Evolutionary conservation across 2,888 invertebrate genomes (phyloP), one percentile per base, ranked within the genome.

Genomic region (Eupithecia vulgata): DNA sequence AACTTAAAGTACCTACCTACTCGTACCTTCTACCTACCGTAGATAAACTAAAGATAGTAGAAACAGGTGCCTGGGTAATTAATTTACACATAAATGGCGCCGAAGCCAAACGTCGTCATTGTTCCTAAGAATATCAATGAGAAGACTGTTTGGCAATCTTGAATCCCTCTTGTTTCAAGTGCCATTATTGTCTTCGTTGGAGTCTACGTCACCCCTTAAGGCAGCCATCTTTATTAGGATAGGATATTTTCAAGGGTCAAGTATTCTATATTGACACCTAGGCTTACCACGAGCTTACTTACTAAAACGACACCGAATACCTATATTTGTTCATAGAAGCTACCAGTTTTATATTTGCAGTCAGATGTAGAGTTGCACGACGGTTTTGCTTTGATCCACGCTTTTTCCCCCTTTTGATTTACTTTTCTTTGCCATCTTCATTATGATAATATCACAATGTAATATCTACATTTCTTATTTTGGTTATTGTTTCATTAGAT

Each of bases 51-150:
- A 21, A 52, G 48, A 52, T 52, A 21, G 48, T 52, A 52, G 48
- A 52, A 52, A 52, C 48, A 52, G 48, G 48, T 52, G 48, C 10
- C 48, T 21, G n/a, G 68, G 68, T 48, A 71, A 71, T 71, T 68
- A 71, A 65, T 45, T 65, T 48, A 21, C 17, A 57, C 34, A 70
- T 67, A 40, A 70, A 64, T 52, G 48, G 57, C 25, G 5, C 13
- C 25, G 61, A 37, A 15, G 12, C 70, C 34, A 70, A 70, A 40
- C 40, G 52, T 67, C 34, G 37, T n/a, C 62, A 70, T 70, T 64
- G 57, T 64, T 40, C 34, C 57, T 25, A 57, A 67, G 68, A 65
- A 74, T 65, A 73, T 70, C 64, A 68, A 67, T 70, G 57, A 64
- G 72, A 57, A 37, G 34, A 68, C 68, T 59, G 42, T 71, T 68